Conservation (phyloP, 2,888 invertebrate genomes). For the Agrypnus murinus region DNA sequence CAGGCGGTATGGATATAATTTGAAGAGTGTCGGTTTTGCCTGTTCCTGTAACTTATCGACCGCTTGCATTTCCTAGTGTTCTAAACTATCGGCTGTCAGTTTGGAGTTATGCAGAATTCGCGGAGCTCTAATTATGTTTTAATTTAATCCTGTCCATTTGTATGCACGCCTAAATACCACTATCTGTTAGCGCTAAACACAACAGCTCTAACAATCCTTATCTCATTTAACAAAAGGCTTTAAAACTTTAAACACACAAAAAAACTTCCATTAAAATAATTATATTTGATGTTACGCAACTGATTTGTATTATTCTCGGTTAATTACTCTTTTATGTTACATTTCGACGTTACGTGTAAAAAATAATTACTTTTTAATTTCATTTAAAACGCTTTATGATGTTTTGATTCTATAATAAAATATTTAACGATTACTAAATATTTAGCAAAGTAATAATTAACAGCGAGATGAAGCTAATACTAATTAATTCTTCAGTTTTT, state of each 20-base stretch:
- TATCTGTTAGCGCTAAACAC: constrained; percentile 47
- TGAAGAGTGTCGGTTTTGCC: constrained; percentile 6
- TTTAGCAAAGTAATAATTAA: no score
- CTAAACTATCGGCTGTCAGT: constrained; percentile 47
- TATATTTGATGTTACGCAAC: no score
- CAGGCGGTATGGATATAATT: constrained; percentile 41
- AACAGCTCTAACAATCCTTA: constrained; percentile 27
- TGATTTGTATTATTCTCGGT: no score
- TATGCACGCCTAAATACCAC: constrained; percentile 52
- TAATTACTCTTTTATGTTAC: no score
- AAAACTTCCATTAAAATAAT: no score
- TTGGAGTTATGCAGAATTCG: constrained; percentile 55
- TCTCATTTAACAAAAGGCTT: constrained; percentile 16
- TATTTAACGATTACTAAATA: no score
- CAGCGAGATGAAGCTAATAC: not conserved
- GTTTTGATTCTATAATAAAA: no score
- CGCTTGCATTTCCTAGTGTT: constrained; percentile 40
- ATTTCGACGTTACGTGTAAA: no score
- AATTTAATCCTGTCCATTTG: constrained; percentile 55
- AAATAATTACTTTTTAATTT: no score
- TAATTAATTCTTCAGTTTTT: constrained; percentile 9
- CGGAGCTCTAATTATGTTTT: constrained; percentile 56
- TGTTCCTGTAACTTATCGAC: constrained; percentile 24
- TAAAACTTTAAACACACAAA: not conserved
- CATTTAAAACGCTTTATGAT: no score